Conservation (phyloP, 2,797 vertebrate species). For the Tinamus major region DNA sequence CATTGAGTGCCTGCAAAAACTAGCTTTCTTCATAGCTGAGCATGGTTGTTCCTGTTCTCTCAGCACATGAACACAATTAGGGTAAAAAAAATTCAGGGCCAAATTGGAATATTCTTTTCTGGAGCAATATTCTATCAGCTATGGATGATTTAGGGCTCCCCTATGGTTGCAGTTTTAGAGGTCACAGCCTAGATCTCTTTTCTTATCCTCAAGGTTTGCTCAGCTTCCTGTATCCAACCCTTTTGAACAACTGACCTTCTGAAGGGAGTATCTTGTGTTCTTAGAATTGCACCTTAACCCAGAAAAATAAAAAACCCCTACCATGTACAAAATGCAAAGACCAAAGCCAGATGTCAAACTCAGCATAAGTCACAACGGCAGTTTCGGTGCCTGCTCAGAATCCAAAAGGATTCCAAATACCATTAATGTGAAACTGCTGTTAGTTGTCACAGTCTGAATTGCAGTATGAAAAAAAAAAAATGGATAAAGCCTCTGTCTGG, state of each 20-base stretch:
- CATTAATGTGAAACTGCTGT: neutral
- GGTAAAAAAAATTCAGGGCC: neutral
- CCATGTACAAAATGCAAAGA: rapidly evolving
- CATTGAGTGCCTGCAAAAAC: neutral
- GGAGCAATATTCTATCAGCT: neutral
- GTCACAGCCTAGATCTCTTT: neutral
- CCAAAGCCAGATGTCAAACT: neutral
- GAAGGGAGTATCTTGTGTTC: neutral
- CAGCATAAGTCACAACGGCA: neutral
- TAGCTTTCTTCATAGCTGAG: neutral
- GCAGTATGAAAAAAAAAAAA: neutral
- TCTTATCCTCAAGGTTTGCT: neutral
- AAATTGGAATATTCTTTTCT: neutral
- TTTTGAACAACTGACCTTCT: neutral
- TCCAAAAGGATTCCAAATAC: neutral
- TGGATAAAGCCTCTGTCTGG: neutral
- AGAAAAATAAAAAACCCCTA: neutral
- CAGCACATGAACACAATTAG: neutral
- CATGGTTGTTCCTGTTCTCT: neutral
- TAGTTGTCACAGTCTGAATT: neutral
- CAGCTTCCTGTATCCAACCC: neutral
- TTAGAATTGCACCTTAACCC: neutral
- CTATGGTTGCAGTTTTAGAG: neutral
- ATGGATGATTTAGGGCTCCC: neutral
- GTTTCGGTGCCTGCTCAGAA: neutral